A percentile compares a stretch with the other conserved stretches of the same genome.
Conservation (phyloP, 1,140 invertebrate genomes). For the Phymorhynchus buccinoides region DNA sequence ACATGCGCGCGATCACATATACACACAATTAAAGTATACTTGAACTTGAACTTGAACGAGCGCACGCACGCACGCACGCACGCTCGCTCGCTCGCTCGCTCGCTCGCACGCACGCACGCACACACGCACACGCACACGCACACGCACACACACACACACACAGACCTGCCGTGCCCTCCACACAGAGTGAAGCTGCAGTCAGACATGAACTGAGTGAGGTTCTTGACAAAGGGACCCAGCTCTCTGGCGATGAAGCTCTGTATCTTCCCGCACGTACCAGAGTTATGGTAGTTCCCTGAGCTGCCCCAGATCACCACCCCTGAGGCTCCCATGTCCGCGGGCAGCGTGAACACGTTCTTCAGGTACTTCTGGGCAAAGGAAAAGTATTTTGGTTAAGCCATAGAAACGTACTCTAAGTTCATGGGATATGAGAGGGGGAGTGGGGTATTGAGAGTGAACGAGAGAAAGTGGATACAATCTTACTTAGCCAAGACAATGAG, state of each 20-base stretch:
- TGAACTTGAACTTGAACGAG: not conserved
- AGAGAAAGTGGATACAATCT: too few relatives aligned
- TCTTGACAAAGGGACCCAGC: conserved; percentile 45
- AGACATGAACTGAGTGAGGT: conserved; percentile 43
- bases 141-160: conserved; percentile 27
- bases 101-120: conserved; percentile 11
- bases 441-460: too few relatives aligned
- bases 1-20: too few relatives aligned
- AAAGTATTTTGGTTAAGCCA: too few relatives aligned
- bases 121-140: conserved; percentile 26
- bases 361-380: conserved; percentile 41
- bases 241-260: conserved; percentile 38
- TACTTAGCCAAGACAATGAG: too few relatives aligned
- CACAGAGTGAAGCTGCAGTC: conserved; percentile 40
- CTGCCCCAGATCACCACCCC: conserved; percentile 54
- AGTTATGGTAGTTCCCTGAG: conserved; percentile 30
- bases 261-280: conserved; percentile 39
- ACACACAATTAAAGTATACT: too few relatives aligned
- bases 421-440: too few relatives aligned
- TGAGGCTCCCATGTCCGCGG: conserved; percentile 47
- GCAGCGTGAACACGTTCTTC: conserved; percentile 23
- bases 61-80: conserved; percentile 13
- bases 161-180: not conserved
- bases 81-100: not conserved
- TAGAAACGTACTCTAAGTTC: too few relatives aligned